Evolutionary conservation across 2,888 invertebrate genomes (phyloP), one percentile per base, ranked within the genome.

Genomic region (Morinoia aosen): DNA sequence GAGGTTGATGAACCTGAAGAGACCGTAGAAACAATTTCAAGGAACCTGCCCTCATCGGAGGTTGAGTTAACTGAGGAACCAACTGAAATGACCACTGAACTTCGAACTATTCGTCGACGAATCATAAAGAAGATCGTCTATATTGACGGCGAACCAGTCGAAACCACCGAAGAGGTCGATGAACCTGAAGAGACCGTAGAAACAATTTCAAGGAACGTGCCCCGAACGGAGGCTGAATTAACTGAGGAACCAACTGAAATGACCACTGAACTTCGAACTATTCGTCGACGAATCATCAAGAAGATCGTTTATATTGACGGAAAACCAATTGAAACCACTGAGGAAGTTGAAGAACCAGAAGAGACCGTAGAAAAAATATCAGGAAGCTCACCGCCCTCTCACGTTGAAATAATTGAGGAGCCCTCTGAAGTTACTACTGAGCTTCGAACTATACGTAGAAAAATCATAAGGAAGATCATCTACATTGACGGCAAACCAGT

Each of bases 271-370:
- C 48, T 39, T 14, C 64, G 88, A 39, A 96, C 95, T 58, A 95
- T 96, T 64, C 58, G 96, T n/a, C 91, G 94, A n/a, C 95, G 96
- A 94, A 93, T 96, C 25, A 95, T 96, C 40, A 96, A 94, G 64
- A 96, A 96, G 40, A 96, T 96, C 40, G 95, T 96, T 40, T 91
- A 95, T 58, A 76, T 96, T 95, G 95, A 96, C 95, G 96, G 96
- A 12, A 91, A 96, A 58, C 95, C 95, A 58, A 88, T 96, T 57
- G 96, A 95, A 88, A 95, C 95, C 61, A 95, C 95, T 33, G 95
- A 95, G 40, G 96, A 95, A 58, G 95, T 96, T 33, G 95, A 96
- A 91, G 95, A 96, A 88, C 95, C 96, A 58, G 96, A 94, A 40
- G 96, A 93, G 64, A 96, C 58, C 40, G 94, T 58, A 14, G 95